Conservation (phyloP, 64 coral and sea anemone genomes). For the Montipora sp. region DNA sequence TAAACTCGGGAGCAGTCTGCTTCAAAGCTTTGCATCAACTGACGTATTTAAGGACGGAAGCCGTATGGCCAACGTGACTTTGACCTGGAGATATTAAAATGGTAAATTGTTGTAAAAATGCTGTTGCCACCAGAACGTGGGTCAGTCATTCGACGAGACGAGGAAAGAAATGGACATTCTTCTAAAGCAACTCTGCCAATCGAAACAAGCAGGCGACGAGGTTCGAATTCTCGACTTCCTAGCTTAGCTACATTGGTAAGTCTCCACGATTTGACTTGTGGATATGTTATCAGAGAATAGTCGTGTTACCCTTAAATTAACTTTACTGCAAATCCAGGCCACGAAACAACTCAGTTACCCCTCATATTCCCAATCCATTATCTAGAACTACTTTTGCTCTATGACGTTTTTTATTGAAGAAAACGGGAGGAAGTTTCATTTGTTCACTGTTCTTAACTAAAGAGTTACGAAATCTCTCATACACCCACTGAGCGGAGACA, state of each 20-base stretch:
- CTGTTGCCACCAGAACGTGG: conserved; percentile 2
- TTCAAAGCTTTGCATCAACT: not conserved
- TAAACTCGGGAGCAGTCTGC: not conserved
- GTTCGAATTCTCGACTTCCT: conserved; percentile 25
- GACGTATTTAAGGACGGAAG: too few species aligned
- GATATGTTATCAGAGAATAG: not conserved
- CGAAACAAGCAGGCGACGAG: conserved; percentile 6
- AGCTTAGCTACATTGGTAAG: conserved; percentile 51
- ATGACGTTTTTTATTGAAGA: too few species aligned
- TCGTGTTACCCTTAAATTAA: not conserved
- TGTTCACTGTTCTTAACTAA: too few species aligned
- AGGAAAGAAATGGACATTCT: not conserved
- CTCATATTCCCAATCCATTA: too few species aligned
- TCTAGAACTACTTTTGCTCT: too few species aligned
- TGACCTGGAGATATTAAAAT: not conserved
- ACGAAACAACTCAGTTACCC: too few species aligned
- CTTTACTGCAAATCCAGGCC: too few species aligned
- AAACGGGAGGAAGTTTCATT: too few species aligned
- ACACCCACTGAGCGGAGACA: too few species aligned
- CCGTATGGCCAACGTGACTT: not conserved
- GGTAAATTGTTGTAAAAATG: not conserved
- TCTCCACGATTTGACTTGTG: not conserved
- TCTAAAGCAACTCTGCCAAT: not conserved
- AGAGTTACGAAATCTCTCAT: too few species aligned
- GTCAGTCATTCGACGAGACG: conserved; percentile 7